phyloP scores from a whole-genome alignment of 2,888 invertebrate genomes.

The Andrena praecox region DNA sequence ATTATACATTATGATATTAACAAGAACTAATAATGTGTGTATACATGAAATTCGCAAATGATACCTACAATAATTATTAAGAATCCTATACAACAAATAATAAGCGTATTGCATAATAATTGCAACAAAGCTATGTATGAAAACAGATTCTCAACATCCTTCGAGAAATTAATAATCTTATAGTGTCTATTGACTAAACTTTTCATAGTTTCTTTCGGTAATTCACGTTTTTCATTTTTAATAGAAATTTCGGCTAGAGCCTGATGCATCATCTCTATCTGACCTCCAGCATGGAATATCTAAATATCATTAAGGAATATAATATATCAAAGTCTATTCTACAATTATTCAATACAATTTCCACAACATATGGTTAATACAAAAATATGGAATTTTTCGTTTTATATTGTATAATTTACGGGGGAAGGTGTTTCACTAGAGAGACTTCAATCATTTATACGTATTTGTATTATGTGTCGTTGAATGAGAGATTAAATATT shows the following conservation, averaged over 20 bases:
- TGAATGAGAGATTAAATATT: no score
- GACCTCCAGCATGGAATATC: conserved; percentile 64
- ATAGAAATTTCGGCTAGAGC: conserved; percentile 28
- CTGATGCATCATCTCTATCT: conserved; percentile 61
- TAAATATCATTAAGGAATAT: conserved; percentile 21
- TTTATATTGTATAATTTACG: no score
- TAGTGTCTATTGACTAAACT: conserved; percentile 54
- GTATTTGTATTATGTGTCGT: no score
- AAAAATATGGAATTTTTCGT: no score
- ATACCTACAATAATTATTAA: conserved; percentile 67
- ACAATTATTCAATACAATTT: neutral
- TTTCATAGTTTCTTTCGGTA: neutral
- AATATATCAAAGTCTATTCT: neutral
- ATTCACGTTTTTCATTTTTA: neutral
- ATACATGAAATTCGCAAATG: neutral
- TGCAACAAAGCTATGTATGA: conserved; percentile 66
- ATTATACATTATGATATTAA: neutral
- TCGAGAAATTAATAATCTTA: conserved; percentile 58
- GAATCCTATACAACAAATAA: conserved; percentile 68
- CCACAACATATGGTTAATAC: neutral
- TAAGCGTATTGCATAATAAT: conserved; percentile 62
- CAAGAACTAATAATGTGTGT: neutral
- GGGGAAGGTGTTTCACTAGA: no score
- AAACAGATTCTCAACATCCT: conserved; percentile 64
- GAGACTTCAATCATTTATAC: no score